Percentiles rank a stretch among this genome's conserved stretches.
These are phyloP conservation scores for Chlorops oryzae DNA, from an alignment of 1,140 invertebrate genomes.

Conservation along the genomic window DNA sequence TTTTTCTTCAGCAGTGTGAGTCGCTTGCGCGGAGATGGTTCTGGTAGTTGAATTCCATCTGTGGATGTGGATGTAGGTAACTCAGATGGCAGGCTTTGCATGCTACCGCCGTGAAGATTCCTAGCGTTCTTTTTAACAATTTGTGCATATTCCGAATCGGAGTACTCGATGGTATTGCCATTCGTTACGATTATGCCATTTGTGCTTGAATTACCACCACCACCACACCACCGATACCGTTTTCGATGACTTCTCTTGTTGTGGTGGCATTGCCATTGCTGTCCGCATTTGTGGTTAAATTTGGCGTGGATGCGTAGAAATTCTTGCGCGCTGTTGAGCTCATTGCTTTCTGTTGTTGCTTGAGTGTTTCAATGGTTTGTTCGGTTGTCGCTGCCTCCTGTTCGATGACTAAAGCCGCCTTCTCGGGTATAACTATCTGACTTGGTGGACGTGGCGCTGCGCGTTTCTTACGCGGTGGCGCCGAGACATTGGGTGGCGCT, in stretches of 20 bases:
- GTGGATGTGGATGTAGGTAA: slow-evolving; percentile 24
- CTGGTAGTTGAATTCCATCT: slow-evolving; percentile 16
- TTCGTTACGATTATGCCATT: background rate
- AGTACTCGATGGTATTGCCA: slow-evolving; percentile 7
- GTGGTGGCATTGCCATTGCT: slow-evolving; percentile 21
- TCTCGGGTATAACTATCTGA: slow-evolving; percentile 37
- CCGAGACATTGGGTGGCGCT: slow-evolving; percentile 11
- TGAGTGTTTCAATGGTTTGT: background rate
- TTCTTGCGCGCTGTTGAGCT: slow-evolving; percentile 20
- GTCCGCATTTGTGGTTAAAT: slow-evolving; percentile 24
- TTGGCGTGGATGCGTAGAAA: slow-evolving; percentile 43
- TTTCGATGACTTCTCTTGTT: background rate
- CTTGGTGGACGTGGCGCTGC: slow-evolving; percentile 41
- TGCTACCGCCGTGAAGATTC: slow-evolving; percentile 11
- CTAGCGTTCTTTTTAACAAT: slow-evolving; percentile 13
- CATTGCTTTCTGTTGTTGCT: slow-evolving; percentile 3
- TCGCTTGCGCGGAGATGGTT: slow-evolving; percentile 37
- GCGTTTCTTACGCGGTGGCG: slow-evolving; percentile 44
- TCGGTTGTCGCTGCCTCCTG: background rate
- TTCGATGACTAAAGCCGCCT: slow-evolving; percentile 21
- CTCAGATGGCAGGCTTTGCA: slow-evolving; percentile 11
- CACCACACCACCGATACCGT: background rate
- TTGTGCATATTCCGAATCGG: slow-evolving; percentile 8
- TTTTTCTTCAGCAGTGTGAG: slow-evolving; percentile 39
- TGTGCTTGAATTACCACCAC: background rate